Base-by-base conservation (phyloP, 2,888 invertebrate species). In the Parnassius apollo region DNA sequence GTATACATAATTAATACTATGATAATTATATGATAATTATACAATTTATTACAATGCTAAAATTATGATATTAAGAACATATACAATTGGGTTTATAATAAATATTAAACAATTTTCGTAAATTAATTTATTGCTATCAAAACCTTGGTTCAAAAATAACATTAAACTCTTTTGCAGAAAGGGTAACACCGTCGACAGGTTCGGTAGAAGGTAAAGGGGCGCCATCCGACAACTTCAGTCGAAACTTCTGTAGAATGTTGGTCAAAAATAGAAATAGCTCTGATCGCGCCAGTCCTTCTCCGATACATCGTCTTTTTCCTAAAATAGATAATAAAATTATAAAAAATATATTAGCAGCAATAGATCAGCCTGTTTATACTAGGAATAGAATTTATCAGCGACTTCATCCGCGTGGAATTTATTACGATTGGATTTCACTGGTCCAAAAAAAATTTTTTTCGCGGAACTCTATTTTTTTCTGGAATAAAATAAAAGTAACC, bases 291-390 rank as follows among this genome's bases (percentile, higher is more conserved):
- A 97, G 82, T 0, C 94, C 93, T 84, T 97, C 96, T 8, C 97
- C 97, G 88, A 97, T 94, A 75, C 97, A 97, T 63, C 96, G 94
- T 77, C 95, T 94, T 76, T 93, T 95, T 9, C 96, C 96, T 82
- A 92, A 84, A 58, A 58, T 4, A 35, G n/a, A 58, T 58, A 35
- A 58, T 46, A 46, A 35, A 35, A 35, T 0, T 35, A 35, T 35
- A 35, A 3, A 25, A 25, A 25, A 25, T 25, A 25, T 25, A 25
- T 25, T 7, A 2, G 2, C 25, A 25, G 4, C 25, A 25, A 25
- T 25, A 25, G 25, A 3, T 7, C 25, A 25, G 4, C 25, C 0
- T 25, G 4, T 25, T 25, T 25, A 25, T 25, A 25, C 25, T 25
- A 2, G 25, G 25, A 25, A 0, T 25, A 25, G 4, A 18, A 18